Conservation (phyloP, 2,797 vertebrate species). For the Vespertilio murinus region DNA sequence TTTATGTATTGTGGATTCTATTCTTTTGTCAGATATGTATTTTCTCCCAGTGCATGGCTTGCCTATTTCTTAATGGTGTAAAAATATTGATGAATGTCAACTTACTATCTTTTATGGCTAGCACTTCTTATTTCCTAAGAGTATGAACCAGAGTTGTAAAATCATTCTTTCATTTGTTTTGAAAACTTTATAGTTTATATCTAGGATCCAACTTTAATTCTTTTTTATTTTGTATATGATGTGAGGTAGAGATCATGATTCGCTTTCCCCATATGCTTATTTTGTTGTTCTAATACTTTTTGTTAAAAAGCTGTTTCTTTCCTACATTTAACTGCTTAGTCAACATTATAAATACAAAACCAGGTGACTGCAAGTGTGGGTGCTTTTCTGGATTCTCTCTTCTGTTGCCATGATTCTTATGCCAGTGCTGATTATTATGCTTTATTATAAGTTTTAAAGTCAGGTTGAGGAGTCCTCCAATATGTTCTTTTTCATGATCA, state of each 20-base stretch:
- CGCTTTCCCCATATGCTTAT: background rate
- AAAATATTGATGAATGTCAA: background rate
- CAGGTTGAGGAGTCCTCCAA: background rate
- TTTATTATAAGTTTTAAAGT: background rate
- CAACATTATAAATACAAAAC: background rate
- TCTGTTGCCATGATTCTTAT: background rate
- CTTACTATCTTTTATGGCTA: background rate
- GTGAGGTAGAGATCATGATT: background rate
- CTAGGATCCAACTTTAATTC: background rate
- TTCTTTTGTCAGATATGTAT: background rate
- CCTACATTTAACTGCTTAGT: background rate
- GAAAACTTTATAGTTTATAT: background rate
- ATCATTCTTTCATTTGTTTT: background rate
- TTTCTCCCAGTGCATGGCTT: background rate
- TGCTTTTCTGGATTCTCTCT: background rate
- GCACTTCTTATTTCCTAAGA: background rate
- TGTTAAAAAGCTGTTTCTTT: background rate
- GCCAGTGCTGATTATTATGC: background rate
- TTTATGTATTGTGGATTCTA: background rate
- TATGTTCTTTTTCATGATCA: background rate
- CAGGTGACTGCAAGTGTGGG: background rate
- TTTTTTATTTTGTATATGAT: background rate
- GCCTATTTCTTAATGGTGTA: background rate
- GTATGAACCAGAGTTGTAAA: background rate
- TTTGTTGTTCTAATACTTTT: background rate